Percentiles rank a stretch among this genome's conserved stretches.
Evolutionary conservation across 2,113 vertebrate genomes (phyloP).

Genomic region (Myiopsitta monachus): DNA sequence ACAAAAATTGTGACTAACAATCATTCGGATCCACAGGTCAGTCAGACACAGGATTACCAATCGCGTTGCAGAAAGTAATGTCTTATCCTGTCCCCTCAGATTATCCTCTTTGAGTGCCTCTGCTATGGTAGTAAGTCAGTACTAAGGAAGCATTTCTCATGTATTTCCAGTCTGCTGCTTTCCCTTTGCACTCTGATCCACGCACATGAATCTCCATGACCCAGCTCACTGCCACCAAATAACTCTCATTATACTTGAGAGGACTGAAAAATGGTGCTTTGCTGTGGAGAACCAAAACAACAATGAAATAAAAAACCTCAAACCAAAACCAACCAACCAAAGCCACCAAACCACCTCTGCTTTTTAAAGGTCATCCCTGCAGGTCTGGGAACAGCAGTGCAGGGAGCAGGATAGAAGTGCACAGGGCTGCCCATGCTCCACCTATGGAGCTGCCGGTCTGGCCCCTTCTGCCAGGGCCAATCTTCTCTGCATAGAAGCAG

Average conservation of each 20-base stretch:
- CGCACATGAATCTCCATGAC: rapidly evolving
- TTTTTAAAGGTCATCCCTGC: conserved; percentile 26
- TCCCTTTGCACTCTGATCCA: not conserved
- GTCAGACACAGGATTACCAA: not conserved
- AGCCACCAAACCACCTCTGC: not conserved
- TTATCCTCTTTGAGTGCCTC: not conserved
- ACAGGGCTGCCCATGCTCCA: not conserved
- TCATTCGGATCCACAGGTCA: not conserved
- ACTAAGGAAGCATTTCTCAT: not conserved
- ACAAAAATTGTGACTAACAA: not conserved
- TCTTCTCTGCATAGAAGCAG: not conserved
- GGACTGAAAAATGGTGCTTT: not conserved
- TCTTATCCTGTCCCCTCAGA: not conserved
- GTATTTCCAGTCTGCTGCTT: not conserved
- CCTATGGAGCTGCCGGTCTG: not conserved
- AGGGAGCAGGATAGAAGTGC: not conserved
- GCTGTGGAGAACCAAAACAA: not conserved
- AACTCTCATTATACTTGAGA: not conserved
- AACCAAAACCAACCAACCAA: not conserved
- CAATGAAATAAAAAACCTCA: not conserved
- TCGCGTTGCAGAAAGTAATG: not conserved
- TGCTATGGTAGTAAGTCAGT: not conserved
- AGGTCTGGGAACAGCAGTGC: not conserved
- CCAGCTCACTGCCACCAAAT: not conserved
- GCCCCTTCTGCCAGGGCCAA: not conserved